Conservation (phyloP, 2,113 vertebrate genomes). For the Gallinago undulata region DNA sequence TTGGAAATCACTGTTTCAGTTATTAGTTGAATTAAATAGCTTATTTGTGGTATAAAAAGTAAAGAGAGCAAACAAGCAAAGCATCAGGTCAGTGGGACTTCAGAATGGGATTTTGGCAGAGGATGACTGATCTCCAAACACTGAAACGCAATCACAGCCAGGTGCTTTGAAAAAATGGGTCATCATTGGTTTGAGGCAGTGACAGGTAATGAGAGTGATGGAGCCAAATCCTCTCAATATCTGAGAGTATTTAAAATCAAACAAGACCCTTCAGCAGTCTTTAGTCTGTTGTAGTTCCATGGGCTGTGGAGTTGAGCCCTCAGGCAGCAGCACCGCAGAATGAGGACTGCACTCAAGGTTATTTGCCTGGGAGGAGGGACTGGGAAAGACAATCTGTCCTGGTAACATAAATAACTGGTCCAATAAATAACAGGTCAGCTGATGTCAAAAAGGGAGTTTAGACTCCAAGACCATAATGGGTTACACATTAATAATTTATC, state of each 20-base stretch:
- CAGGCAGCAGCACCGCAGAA: background rate
- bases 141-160: background rate
- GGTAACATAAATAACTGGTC: background rate
- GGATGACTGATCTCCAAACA: background rate
- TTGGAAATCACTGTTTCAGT: background rate
- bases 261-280: background rate
- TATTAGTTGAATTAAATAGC: background rate
- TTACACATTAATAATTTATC: background rate
- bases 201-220: background rate
- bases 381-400: background rate
- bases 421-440: background rate
- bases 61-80: background rate
- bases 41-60: background rate
- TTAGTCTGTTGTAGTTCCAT: background rate
- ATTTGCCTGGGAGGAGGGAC: background rate
- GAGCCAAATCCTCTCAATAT: background rate
- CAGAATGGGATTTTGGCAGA: background rate
- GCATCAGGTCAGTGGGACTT: background rate
- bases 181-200: background rate
- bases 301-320: background rate
- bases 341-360: background rate
- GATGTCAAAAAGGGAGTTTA: background rate
- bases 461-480: background rate
- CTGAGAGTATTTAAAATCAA: background rate
- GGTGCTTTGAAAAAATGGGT: background rate